phyloP scores from a whole-genome alignment of 1,140 invertebrate genomes.

The Trichonephila clavata region DNA sequence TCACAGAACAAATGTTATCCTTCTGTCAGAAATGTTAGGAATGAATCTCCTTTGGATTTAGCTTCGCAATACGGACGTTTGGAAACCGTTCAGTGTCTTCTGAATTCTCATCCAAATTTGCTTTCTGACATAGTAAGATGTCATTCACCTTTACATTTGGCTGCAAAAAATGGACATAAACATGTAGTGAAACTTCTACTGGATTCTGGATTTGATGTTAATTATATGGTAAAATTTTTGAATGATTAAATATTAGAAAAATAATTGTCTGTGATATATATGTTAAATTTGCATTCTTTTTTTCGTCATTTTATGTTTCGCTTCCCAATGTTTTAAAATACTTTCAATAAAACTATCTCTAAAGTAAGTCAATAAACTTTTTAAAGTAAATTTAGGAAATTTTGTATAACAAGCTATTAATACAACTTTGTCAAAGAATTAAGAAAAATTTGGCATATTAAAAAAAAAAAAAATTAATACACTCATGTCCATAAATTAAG shows the following conservation, averaged over 20 bases:
- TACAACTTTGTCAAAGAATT: too few species aligned
- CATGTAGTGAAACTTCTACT: constrained; percentile 92
- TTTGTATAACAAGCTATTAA: too few species aligned
- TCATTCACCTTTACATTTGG: constrained; percentile 95
- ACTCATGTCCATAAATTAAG: too few species aligned
- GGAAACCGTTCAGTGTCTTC: constrained; percentile 92
- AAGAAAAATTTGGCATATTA: too few species aligned
- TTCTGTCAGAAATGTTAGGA: constrained; percentile 91
- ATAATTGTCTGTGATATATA: background rate
- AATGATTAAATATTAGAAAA: background rate
- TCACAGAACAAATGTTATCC: constrained; percentile 92
- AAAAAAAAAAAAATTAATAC: too few species aligned
- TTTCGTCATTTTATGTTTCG: too few species aligned
- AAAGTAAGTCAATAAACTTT: too few species aligned
- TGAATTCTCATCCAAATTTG: constrained; percentile 81
- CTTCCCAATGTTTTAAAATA: too few species aligned
- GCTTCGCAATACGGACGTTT: constrained; percentile 91
- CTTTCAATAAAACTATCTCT: too few species aligned
- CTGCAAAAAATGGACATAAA: constrained; percentile 95
- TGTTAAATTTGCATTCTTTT: background rate
- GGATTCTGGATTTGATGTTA: constrained; percentile 92
- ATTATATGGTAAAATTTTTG: constrained; percentile 82
- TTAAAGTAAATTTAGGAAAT: too few species aligned
- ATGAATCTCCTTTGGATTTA: constrained; percentile 95
- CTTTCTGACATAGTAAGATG: constrained; percentile 49